A percentile compares a stretch with the other conserved stretches of the same genome.
Conservation (phyloP, 2,888 invertebrate species). For the Cephus spinipes region DNA sequence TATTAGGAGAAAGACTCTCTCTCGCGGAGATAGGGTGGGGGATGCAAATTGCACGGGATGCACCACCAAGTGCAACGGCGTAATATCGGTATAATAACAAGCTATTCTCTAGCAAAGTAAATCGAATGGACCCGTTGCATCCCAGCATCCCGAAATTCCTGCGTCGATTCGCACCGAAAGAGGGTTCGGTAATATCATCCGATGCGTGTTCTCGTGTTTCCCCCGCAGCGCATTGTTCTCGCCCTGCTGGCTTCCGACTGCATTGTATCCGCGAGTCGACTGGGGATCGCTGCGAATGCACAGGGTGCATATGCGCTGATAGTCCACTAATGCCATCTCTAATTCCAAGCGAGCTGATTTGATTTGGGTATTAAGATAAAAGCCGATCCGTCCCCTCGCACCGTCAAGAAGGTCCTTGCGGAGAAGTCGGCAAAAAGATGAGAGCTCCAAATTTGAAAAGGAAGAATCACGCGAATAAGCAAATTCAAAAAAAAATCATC, state of each 20-base stretch:
- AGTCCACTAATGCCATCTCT: slow-evolving; percentile 65
- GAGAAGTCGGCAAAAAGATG: no score
- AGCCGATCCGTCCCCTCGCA: slow-evolving; percentile 33
- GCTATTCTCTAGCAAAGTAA: neutral
- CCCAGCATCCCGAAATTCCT: slow-evolving; percentile 24
- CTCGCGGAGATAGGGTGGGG: no score
- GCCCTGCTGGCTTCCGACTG: slow-evolving; percentile 45
- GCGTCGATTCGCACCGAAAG: slow-evolving; percentile 33
- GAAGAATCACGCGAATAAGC: no score
- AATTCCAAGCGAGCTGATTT: slow-evolving; percentile 66
- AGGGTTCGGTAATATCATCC: slow-evolving; percentile 61
- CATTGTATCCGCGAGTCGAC: slow-evolving; percentile 53
- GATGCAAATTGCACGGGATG: no score
- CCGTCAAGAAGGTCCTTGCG: neutral
- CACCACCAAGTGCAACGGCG: no score
- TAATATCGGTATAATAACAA: no score
- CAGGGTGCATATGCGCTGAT: slow-evolving; percentile 63
- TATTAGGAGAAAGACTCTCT: neutral
- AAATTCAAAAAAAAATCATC: no score
- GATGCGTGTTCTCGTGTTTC: slow-evolving; percentile 60
- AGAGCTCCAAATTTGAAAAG: no score
- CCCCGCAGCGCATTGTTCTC: slow-evolving; percentile 60
- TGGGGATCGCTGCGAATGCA: slow-evolving; percentile 33
- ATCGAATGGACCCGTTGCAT: slow-evolving; percentile 6
- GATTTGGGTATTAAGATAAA: slow-evolving; percentile 67